Evolutionary conservation across 2,888 invertebrate species (phyloP).

Genomic region (Apodemia zela): DNA sequence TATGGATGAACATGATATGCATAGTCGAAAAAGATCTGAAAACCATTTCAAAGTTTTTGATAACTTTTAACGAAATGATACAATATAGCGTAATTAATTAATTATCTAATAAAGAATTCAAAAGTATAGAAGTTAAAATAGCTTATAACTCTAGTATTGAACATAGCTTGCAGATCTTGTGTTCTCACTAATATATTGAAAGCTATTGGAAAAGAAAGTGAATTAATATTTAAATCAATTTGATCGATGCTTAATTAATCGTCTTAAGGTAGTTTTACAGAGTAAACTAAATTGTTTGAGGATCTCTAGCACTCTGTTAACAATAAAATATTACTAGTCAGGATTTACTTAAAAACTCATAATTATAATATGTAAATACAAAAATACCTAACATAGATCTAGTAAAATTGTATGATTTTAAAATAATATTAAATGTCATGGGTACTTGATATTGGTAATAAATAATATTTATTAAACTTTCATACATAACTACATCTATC

Average conservation of each 20-base stretch:
- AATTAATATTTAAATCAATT: background rate
- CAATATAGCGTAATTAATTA: no score
- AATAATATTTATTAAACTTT: background rate
- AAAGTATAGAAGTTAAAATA: no score
- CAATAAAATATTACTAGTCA: conserved; percentile 1
- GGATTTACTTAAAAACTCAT: background rate
- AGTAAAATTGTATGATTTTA: conserved; percentile 3
- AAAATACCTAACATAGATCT: conserved; percentile 1
- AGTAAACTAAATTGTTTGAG: background rate
- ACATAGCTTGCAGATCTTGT: no score
- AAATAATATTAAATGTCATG: conserved; percentile 12
- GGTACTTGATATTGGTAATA: conserved; percentile 3
- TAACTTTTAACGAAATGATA: no score
- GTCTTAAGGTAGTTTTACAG: background rate
- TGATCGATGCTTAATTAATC: background rate
- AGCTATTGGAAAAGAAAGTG: background rate
- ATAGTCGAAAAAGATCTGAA: no score
- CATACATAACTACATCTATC: conserved; percentile 26
- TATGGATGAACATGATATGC: no score
- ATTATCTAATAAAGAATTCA: no score
- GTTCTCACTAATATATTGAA: background rate
- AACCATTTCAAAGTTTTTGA: no score
- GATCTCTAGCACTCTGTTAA: background rate
- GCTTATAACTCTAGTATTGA: no score
- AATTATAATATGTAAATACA: conserved; percentile 1